phyloP scores from a whole-genome alignment of 2,888 invertebrate genomes.

The Rhodophaea formosa region DNA sequence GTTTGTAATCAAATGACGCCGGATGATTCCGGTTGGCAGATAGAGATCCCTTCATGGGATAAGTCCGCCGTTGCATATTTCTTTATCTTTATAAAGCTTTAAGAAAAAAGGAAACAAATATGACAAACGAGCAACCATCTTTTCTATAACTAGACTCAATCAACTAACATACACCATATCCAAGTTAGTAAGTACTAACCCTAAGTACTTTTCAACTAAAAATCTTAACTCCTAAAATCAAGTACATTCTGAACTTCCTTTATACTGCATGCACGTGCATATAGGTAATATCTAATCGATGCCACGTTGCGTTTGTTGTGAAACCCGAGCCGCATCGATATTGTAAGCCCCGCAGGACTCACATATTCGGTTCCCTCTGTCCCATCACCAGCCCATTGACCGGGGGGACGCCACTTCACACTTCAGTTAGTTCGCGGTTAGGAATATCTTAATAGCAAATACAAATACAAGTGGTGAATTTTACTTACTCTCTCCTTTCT shows the following conservation, averaged over 20 bases:
- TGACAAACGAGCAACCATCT: too few relatives aligned
- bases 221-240: not conserved
- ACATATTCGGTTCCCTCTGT: constrained; percentile 9
- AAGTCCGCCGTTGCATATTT: too few relatives aligned
- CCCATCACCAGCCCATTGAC: constrained; percentile 13
- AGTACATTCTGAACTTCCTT: not conserved
- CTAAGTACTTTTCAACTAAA: not conserved
- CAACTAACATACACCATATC: too few relatives aligned
- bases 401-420: constrained; percentile 8
- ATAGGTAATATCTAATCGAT: not conserved
- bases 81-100: too few relatives aligned
- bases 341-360: constrained; percentile 16
- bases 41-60: too few relatives aligned
- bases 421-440: not conserved
- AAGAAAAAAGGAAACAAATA: too few relatives aligned
- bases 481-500: too few relatives aligned
- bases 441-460: not conserved
- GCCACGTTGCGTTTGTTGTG: constrained; percentile 25
- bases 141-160: too few relatives aligned
- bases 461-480: too few relatives aligned
- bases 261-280: constrained; percentile 9
- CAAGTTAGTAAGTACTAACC: too few relatives aligned
- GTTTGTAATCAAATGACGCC: too few relatives aligned
- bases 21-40: too few relatives aligned
- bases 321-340: constrained; percentile 21